Evolutionary conservation across 2,113 vertebrate species (phyloP), one percentile per base, ranked within the genome.

Genomic region (Sisor rabdophorus): DNA sequence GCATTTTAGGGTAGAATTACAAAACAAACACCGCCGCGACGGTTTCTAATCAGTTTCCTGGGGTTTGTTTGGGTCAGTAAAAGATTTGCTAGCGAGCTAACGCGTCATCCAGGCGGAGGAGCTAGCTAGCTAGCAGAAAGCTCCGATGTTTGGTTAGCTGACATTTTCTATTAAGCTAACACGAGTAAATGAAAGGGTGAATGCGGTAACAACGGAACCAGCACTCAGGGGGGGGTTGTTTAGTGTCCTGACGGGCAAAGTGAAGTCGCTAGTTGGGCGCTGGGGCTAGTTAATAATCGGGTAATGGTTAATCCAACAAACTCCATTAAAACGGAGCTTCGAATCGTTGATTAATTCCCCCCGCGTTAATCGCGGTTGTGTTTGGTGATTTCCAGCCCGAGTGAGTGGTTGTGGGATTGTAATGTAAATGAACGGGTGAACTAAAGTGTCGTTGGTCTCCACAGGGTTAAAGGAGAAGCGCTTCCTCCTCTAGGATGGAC

Each of bases 401-500:
- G 10, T 44, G 9, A 10, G 10, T 9, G 40, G 40, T 44, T 9
- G 10, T 44, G 28, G 15, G 11, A 22, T 68, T 67, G 44, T 16
- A 48, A 24, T 67, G 1, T 15, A 47, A 16, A 26, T 11, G 32
- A n/a, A n/a, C n/a, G n/a, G n/a, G n/a, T n/a, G n/a, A n/a, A n/a
- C n/a, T 22, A 15, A 65, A 1, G 10, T 24, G 2, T 26, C 6
- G 17, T 73, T 79, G 4, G n/a, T 40, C 77, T 13, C 52, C 54
- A 55, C 58, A 84, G 82, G 77, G 75, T 30, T 81, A 65, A 76
- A 71, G 75, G 56, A 70, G 40, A 76, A 24, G 53, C 55, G 44
- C 59, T 55, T 75, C 8, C 53, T 64, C 28, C 71, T 77, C 69
- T 88, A 96, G 87, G 85, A 99, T 99, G 97, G 97, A 99, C 82